Percentiles rank a stretch among this genome's conserved stretches.
phyloP scores from a whole-genome alignment of 1,140 invertebrate genomes.

The Cecropterus lyciades region DNA sequence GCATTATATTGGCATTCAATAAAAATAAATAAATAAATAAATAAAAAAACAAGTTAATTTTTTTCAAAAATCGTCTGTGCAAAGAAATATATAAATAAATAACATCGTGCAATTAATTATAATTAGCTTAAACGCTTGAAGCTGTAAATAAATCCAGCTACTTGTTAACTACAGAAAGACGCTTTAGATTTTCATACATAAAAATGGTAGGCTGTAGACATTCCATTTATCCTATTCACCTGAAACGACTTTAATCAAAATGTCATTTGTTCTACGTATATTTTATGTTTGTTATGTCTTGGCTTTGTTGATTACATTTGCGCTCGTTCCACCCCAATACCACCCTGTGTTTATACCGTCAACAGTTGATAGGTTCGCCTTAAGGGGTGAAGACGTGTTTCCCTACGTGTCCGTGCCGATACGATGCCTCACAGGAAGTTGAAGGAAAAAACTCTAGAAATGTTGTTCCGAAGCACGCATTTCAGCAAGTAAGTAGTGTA shows the following conservation, averaged over 20 bases:
- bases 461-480: slow-evolving; percentile 59
- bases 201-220: neutral
- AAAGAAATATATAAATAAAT: too few species aligned
- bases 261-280: slow-evolving; percentile 1
- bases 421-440: slow-evolving; percentile 63
- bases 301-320: slow-evolving; percentile 21
- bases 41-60: too few species aligned
- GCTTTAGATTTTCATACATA: too few species aligned
- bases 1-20: too few species aligned
- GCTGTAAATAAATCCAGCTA: too few species aligned
- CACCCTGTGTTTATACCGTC: slow-evolving; percentile 22
- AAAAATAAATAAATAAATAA: too few species aligned
- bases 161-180: too few species aligned
- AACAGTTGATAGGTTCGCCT: slow-evolving; percentile 32
- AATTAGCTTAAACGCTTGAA: too few species aligned
- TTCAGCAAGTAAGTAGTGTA: slow-evolving; percentile 65
- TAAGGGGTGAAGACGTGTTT: slow-evolving; percentile 10
- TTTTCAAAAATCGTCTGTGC: too few species aligned
- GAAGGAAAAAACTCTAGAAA: slow-evolving; percentile 66
- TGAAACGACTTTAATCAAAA: slow-evolving; percentile 12
- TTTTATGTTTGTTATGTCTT: slow-evolving; percentile 1
- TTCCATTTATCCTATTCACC: neutral
- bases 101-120: too few species aligned
- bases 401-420: slow-evolving; percentile 7
- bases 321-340: slow-evolving; percentile 10